Evolutionary conservation across 2,888 invertebrate species (phyloP), one percentile per base, ranked within the genome.

Genomic region (Andrena camellia): DNA sequence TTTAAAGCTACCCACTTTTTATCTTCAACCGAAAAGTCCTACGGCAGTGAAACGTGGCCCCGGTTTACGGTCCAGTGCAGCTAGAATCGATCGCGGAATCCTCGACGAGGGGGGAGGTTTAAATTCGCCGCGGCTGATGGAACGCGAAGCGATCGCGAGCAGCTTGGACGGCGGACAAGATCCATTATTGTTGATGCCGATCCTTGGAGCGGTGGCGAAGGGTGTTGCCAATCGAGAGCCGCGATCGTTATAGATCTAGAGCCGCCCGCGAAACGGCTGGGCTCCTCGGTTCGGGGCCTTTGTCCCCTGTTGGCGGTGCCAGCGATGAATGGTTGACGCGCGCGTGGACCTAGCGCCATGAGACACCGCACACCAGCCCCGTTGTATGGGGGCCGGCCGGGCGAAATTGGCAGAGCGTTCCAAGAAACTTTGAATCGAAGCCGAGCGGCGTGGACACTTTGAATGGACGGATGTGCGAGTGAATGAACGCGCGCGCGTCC

Each of bases 361-460:
- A 74, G 42, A 5, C 42, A 5, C 42, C 4, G 42, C 42, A 35
- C 70, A 54, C 20, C 57, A 31, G 68, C 59, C 48, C 74, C 54
- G 63, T 72, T 71, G 72, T 71, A 86, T 81, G 86, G 86, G 89
- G 88, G 83, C 85, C 90, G 88, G 83, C 85, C 90, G 86, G 87
- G 88, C 89, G 90, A 91, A 92, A 93, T 93, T 93, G 93, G 93
- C 93, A 92, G 92, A 91, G 88, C 90, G 90, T 89, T 90, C 91
- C 89, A 86, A 89, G 91, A 92, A 91, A 92, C 90, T 92, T 92
- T 93, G 92, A 93, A 92, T 92, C 92, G 91, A 92, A 92, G 91
- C 92, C 92, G 92, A 92, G 91, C 88, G 88, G 91, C 90, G 90
- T 85, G 83, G 83, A 85, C 88, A 81, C 83, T 81, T 84, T 85